Percentiles rank a stretch among this genome's conserved stretches.
phyloP scores from a whole-genome alignment of 2,113 vertebrate genomes.

The Ceyx melanurus region DNA sequence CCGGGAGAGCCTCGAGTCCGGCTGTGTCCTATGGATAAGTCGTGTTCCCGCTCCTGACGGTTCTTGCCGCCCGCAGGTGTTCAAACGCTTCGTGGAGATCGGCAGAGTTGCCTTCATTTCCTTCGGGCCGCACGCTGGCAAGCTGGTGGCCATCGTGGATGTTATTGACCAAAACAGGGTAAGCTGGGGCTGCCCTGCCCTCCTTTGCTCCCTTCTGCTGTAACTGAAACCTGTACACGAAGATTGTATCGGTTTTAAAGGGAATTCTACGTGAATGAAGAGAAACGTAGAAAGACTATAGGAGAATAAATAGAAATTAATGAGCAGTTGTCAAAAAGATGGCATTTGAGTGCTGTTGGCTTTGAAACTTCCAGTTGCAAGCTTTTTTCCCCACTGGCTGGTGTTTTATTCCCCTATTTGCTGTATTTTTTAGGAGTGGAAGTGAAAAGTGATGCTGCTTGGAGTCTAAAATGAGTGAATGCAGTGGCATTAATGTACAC shows the following conservation, averaged over 20 bases:
- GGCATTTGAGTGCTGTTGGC: not conserved
- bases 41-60: fast-evolving
- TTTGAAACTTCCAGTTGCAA: not conserved
- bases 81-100: constrained; percentile 94
- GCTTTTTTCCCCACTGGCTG: fast-evolving
- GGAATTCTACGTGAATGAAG: not conserved
- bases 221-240: fast-evolving
- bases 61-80: constrained; percentile 77
- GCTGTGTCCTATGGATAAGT: fast-evolving
- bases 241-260: fast-evolving
- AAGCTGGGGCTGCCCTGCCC: not conserved
- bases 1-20: fast-evolving
- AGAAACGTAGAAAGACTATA: no score
- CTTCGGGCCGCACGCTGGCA: constrained; percentile 91
- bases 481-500: not conserved
- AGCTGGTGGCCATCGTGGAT: constrained; percentile 93
- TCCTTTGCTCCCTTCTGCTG: fast-evolving
- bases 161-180: constrained; percentile 98
- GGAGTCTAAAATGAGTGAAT: not conserved
- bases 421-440: not conserved
- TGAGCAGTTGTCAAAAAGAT: fast-evolving
- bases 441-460: not conserved
- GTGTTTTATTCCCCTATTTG: fast-evolving
- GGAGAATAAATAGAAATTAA: no score
- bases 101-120: constrained; percentile 91